Evolutionary conservation across 2,113 vertebrate species (phyloP), one percentile per base, ranked within the genome.

Genomic region (Puntigrus tetrazona): DNA sequence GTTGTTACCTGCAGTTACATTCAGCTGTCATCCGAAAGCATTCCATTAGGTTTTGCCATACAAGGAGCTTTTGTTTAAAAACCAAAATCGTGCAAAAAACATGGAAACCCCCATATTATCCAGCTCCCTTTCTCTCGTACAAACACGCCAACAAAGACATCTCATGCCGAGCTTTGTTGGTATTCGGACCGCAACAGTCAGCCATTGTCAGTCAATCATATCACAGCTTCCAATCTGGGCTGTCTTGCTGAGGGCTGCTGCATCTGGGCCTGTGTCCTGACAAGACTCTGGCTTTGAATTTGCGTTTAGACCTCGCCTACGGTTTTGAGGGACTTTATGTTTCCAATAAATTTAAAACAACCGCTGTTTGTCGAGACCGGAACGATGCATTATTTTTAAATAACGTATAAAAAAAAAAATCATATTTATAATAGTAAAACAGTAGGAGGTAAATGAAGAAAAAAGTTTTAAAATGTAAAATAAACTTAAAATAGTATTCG

Each of bases 151-250:
- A 80, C 59, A 80, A 80, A 80, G 43, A 31, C 59, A 67, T 67
- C 27, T 67, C 63, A 82, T 27, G 43, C 29, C 52, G 80, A 25
- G 65, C 43, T 67, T 81, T 67, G 61, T 81, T 67, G n/a, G 78
- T 65, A 81, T 81, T 81, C 78, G 70, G 69, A 38, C 41, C 79
- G 31, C 16, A 65, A 80, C 25, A 65, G 65, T 69, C 79, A 55
- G 78, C 61, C 41, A 63, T 81, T 69, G 78, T 67, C 38, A 81
- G 79, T 69, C 79, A 80, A 80, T 80, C 78, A 80, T 67, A 80
- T 80, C 78, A 80, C 78, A 80, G 78, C 59, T 67, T 47, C 78
- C 47, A 47, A 80, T 80, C 59, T 79, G 25, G 1, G 41, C 72
- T 29, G 22, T 67, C 34, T 41, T 41, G 20, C 50, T 57, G 31